Percentiles rank a stretch among this genome's conserved stretches.
Evolutionary conservation across 2,888 invertebrate genomes (phyloP).

Genomic region (Trissolcus japonicus): DNA sequence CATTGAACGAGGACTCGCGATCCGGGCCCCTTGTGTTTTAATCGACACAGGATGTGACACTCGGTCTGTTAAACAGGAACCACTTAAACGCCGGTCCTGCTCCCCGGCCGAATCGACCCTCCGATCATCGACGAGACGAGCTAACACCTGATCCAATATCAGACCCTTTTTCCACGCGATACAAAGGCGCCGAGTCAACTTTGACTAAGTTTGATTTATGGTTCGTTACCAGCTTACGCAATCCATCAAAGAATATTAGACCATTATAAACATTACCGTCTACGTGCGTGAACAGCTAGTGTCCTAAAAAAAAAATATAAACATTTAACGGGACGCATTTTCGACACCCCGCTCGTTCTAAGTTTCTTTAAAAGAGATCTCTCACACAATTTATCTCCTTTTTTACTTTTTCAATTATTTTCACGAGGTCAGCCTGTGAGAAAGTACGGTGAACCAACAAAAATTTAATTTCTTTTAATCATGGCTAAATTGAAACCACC

Average conservation of each 20-base stretch:
- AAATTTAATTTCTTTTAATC: too few species aligned
- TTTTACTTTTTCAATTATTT: too few species aligned
- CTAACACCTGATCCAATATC: constrained; percentile 46
- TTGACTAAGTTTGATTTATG: constrained; percentile 45
- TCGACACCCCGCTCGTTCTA: too few species aligned
- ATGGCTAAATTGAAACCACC: too few species aligned
- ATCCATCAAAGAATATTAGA: constrained; percentile 15
- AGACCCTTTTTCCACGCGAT: constrained; percentile 37
- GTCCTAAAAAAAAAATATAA: too few species aligned
- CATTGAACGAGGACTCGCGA: constrained; percentile 56
- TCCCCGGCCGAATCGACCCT: constrained; percentile 44
- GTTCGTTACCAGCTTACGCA: constrained; percentile 25
- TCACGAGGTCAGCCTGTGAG: too few species aligned
- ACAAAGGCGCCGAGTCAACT: constrained; percentile 41
- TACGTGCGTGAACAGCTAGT: too few species aligned
- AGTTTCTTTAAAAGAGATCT: too few species aligned
- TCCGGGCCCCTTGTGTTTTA: constrained; percentile 58
- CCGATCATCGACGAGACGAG: constrained; percentile 24
- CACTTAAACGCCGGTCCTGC: constrained; percentile 44
- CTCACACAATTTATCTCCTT: too few species aligned
- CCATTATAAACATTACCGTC: not conserved
- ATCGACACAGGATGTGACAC: constrained; percentile 66
- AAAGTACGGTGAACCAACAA: too few species aligned
- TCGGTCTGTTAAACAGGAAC: constrained; percentile 60
- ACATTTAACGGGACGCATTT: too few species aligned